Evolutionary conservation across 2,113 vertebrate genomes (phyloP).

Genomic region (Thunnus thynnus): DNA sequence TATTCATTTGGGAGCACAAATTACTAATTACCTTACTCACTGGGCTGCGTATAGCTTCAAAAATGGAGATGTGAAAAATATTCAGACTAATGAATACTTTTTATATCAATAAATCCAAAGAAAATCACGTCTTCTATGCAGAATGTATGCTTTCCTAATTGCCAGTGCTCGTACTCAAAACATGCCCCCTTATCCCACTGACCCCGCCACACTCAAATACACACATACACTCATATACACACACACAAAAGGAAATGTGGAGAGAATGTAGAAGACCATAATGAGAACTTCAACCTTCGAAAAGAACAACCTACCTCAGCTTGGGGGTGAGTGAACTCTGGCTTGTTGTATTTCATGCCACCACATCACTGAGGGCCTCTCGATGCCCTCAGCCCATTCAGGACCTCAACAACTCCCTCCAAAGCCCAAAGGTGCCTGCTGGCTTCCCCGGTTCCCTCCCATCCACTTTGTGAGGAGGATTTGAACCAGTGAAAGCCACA

Average conservation of each 20-base stretch:
- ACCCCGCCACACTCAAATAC: slow-evolving; percentile 36
- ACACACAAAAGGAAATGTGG: slow-evolving; percentile 47
- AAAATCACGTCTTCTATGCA: slow-evolving; percentile 22
- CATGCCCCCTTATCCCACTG: slow-evolving; percentile 37
- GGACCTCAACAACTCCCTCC: slow-evolving; percentile 59
- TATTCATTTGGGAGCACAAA: background rate
- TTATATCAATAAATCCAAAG: slow-evolving; percentile 21
- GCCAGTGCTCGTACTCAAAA: slow-evolving; percentile 22
- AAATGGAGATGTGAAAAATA: background rate
- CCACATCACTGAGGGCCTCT: slow-evolving; percentile 75
- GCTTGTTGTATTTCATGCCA: slow-evolving; percentile 80
- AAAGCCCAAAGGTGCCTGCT: slow-evolving; percentile 71
- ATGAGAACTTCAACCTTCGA: slow-evolving; percentile 62
- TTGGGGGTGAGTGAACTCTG: slow-evolving; percentile 76
- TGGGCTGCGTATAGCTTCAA: background rate
- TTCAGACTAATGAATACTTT: background rate
- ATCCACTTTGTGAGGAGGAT: slow-evolving; percentile 73
- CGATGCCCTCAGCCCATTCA: slow-evolving; percentile 71
- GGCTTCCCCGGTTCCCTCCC: slow-evolving; percentile 64
- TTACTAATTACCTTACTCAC: background rate
- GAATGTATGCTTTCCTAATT: slow-evolving; percentile 16
- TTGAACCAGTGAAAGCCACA: slow-evolving; percentile 74
- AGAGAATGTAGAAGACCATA: slow-evolving; percentile 48
- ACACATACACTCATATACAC: slow-evolving; percentile 1
- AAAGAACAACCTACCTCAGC: slow-evolving; percentile 72